phyloP scores from a whole-genome alignment of 2,888 invertebrate genomes.

The Yponomeuta sedellus region DNA sequence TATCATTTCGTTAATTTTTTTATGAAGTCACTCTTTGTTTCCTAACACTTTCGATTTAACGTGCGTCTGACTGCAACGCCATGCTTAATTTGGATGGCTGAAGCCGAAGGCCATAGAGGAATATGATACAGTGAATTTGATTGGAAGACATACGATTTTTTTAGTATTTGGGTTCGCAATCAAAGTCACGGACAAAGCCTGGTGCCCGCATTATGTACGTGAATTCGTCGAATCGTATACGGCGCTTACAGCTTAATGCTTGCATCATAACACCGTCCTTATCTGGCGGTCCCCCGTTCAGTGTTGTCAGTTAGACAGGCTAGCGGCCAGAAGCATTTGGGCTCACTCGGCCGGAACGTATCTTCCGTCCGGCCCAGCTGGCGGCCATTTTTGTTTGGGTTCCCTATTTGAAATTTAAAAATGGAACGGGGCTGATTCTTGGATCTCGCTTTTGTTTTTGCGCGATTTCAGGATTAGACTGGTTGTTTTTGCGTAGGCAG shows the following conservation, averaged over 20 bases:
- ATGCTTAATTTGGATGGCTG: no score
- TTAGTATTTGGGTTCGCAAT: not conserved
- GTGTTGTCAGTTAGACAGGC: not conserved
- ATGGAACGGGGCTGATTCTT: constrained; percentile 16
- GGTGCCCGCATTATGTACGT: not conserved
- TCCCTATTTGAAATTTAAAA: constrained; percentile 25
- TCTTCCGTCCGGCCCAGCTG: constrained; percentile 35
- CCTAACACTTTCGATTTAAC: no score
- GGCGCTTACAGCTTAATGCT: not conserved
- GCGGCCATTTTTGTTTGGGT: constrained; percentile 30
- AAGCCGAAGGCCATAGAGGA: no score
- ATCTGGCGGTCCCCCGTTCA: not conserved
- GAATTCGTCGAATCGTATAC: constrained; percentile 1
- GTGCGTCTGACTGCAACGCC: no score
- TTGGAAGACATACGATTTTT: no score
- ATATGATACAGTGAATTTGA: no score
- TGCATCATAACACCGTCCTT: not conserved
- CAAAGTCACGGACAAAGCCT: not conserved
- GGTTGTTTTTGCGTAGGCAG: no score
- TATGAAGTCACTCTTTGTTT: no score
- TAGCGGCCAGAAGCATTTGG: constrained; percentile 31
- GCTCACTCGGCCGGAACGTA: constrained; percentile 42
- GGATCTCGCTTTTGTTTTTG: not conserved
- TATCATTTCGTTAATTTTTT: no score
- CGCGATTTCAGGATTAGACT: not conserved